Evolutionary conservation across 2,113 vertebrate genomes (phyloP), one percentile per base, ranked within the genome.

Genomic region (Caloenas nicobarica): DNA sequence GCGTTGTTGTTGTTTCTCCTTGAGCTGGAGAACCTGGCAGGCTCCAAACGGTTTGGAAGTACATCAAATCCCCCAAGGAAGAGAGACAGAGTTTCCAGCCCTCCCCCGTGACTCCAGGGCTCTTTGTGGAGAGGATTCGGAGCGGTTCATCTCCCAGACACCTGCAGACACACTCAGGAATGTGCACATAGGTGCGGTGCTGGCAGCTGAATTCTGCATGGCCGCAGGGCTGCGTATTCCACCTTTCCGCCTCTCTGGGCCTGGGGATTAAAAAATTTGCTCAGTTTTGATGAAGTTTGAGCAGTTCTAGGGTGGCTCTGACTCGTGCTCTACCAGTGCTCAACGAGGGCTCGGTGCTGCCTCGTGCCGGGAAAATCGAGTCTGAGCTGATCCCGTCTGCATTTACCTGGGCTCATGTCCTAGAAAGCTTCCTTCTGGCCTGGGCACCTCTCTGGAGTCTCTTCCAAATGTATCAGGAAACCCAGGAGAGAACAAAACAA

Each of bases 61-160:
- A 95, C 94, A 95, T 92, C 94, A 96, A 73, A 94, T 94, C 87
- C 93, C 81, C 81, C 71, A 73, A 85, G 93, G 81, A 94, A 76
- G 29, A n/a, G 54, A 89, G 29, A n/a, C 22, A 31, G 71, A 65
- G 73, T 72, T 88, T 91, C 70, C 84, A 93, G 40, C 51, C 89
- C 78, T 81, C 53, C 57, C 25, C 13, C 40, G 29, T 0, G 4
- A 33, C 81, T 74, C 22, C 64, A 25, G 57, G 48, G 66, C 38
- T 96, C 81, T 25, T 64, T 2, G 5, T 38, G 36, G 78, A 28
- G 74, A 76, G 58, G 70, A 34, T 76, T 84, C 28, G 3, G 42
- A 11, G 65, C 0, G 1, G 31, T 29, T 91, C n/a, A 16, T 76
- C 28, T 69, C 70, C 28, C 84, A 40, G 50, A 22, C 73, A 72